Evolutionary conservation across 2,888 invertebrate species (phyloP).

Genomic region (Dynastes hyllus): DNA sequence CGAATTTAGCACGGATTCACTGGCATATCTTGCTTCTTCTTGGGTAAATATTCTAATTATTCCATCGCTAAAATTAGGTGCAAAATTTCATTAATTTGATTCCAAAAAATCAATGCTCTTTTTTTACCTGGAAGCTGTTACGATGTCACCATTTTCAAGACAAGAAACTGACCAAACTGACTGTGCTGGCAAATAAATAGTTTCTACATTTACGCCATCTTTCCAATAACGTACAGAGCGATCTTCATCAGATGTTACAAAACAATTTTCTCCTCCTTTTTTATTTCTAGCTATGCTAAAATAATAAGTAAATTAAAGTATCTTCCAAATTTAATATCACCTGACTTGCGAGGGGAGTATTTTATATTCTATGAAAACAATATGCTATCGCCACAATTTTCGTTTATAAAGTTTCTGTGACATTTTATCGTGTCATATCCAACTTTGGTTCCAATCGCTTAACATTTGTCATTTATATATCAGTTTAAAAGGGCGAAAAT

Average conservation of each 20-base stretch:
- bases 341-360: too few species aligned
- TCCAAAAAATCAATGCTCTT: background rate
- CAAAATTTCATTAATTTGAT: background rate
- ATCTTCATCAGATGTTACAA: constrained; percentile 93
- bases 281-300: constrained; percentile 76
- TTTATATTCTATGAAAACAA: too few species aligned
- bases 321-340: too few species aligned
- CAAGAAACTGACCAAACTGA: constrained; percentile 92
- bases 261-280: constrained; percentile 74
- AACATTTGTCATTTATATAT: too few species aligned
- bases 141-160: constrained; percentile 91
- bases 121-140: constrained; percentile 78
- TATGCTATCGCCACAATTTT: too few species aligned
- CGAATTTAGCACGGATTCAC: constrained; percentile 74
- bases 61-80: constrained; percentile 82
- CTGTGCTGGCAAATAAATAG: constrained; percentile 85
- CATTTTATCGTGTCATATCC: too few species aligned
- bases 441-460: too few species aligned
- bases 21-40: constrained; percentile 81
- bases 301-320: constrained; percentile 22
- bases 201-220: constrained; percentile 77
- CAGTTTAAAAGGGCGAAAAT: too few species aligned
- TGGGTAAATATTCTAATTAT: constrained; percentile 89
- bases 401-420: too few species aligned
- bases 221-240: constrained; percentile 88